phyloP scores from a whole-genome alignment of 53 echinoderm and acorn worm genomes.

The Arbacia lixula region DNA sequence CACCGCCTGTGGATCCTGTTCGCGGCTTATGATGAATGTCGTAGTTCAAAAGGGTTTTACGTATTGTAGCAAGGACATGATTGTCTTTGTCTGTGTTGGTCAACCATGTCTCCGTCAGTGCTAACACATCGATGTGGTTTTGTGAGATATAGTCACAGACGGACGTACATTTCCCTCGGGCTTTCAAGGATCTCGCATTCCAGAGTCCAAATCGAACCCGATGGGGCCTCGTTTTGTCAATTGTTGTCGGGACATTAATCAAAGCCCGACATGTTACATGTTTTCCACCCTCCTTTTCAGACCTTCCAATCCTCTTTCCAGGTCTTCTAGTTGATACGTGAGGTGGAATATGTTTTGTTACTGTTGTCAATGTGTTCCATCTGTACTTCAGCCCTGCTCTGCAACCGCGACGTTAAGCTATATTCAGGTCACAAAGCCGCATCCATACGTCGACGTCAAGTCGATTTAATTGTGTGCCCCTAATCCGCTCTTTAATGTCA shows the following conservation, averaged over 20 bases:
- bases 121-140: constrained; percentile 14
- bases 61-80: neutral
- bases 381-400: constrained; percentile 2
- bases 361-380: neutral
- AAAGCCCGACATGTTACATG: neutral
- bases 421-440: neutral
- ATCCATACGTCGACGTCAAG: constrained; percentile 6
- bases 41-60: constrained; percentile 20
- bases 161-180: constrained; percentile 19
- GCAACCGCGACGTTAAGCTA: constrained; percentile 1
- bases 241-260: neutral
- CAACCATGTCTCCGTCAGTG: constrained; percentile 41
- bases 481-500: constrained; percentile 10
- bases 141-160: constrained; percentile 13
- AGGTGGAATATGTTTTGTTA: neutral
- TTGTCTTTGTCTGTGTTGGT: constrained; percentile 23
- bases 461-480: constrained; percentile 5
- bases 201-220: constrained; percentile 49
- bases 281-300: neutral
- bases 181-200: constrained; percentile 67
- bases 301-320: too few relatives aligned
- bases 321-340: neutral
- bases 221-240: neutral
- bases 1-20: constrained; percentile 43
- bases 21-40: constrained; percentile 29